Evolutionary conservation across 2,888 invertebrate species (phyloP).

Genomic region (Sarcophaga subvicina): DNA sequence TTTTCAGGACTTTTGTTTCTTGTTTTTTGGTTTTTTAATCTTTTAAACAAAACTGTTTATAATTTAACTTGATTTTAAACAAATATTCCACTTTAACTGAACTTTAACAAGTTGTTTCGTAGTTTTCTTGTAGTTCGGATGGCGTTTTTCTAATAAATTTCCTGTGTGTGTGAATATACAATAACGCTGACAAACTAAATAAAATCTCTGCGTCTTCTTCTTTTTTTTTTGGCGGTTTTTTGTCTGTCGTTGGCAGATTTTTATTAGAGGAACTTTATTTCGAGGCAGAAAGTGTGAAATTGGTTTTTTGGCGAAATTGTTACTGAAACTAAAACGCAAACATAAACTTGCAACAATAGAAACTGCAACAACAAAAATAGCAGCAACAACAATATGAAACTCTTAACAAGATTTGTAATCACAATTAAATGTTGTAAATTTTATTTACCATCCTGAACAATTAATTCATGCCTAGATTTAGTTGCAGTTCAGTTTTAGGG

Average conservation of each 20-base stretch:
- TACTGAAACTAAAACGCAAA: conserved; percentile 31
- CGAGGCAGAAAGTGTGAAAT: conserved; percentile 68
- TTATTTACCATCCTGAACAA: too few species aligned
- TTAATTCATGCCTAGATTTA: too few species aligned
- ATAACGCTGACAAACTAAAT: conserved; percentile 47
- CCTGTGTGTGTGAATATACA: conserved; percentile 36
- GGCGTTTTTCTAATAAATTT: conserved; percentile 58
- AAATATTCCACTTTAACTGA: conserved; percentile 58
- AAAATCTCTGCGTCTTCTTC: neutral
- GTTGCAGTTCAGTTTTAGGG: too few species aligned
- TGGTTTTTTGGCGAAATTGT: conserved; percentile 59
- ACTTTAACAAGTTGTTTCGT: conserved; percentile 52
- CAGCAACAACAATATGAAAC: neutral
- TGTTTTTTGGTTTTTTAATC: neutral
- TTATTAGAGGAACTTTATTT: conserved; percentile 55
- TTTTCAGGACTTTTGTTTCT: conserved; percentile 1
- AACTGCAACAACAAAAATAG: neutral
- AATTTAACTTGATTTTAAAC: conserved; percentile 50
- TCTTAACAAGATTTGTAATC: neutral
- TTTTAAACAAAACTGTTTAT: conserved; percentile 7
- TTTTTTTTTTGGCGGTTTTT: neutral
- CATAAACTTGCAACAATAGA: neutral
- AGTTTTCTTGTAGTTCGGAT: conserved; percentile 26
- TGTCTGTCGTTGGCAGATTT: neutral
- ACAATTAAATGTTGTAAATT: neutral